A percentile compares a stretch with the other conserved stretches of the same genome.
Evolutionary conservation across 2,888 invertebrate genomes (phyloP).

Genomic region (Xylophagus ater): DNA sequence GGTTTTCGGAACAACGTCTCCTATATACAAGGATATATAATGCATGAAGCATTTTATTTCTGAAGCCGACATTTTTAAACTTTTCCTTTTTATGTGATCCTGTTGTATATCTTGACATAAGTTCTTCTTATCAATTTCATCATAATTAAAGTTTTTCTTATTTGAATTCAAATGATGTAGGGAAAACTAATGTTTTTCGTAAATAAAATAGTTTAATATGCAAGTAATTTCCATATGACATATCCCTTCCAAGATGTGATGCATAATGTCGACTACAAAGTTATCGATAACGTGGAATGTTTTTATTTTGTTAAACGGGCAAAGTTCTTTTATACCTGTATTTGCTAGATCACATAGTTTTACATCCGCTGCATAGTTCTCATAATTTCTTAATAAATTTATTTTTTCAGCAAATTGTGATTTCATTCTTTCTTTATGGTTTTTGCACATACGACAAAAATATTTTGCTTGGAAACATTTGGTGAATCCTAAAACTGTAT

Average conservation of each 20-base stretch:
- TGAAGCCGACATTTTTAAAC: conserved; percentile 15
- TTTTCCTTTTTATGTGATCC: conserved; percentile 12
- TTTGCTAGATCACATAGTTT: conserved; percentile 3
- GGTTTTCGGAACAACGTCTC: conserved; percentile 13
- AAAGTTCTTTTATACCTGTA: conserved; percentile 17
- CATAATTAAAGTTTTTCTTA: conserved; percentile 7
- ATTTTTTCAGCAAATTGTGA: conserved; percentile 3
- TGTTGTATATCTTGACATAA: conserved; percentile 3
- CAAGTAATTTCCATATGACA: conserved; percentile 11
- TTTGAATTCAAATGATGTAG: conserved; percentile 7
- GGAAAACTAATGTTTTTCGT: conserved; percentile 10
- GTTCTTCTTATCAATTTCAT: conserved; percentile 1
- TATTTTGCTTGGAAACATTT: conserved; percentile 18
- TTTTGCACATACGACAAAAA: conserved; percentile 12
- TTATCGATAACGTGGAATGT: conserved; percentile 18
- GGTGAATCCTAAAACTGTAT: conserved; percentile 18
- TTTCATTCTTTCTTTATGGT: conserved; percentile 14
- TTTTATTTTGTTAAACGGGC: conserved; percentile 14
- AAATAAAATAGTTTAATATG: conserved; percentile 15
- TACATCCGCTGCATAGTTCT: conserved; percentile 8
- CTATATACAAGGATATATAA: conserved; percentile 12
- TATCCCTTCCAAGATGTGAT: conserved; percentile 20
- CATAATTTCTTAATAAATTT: conserved; percentile 10
- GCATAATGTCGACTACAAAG: conserved; percentile 17
- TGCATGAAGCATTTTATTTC: conserved; percentile 14